phyloP scores from a whole-genome alignment of 2,797 vertebrate genomes.

The Spheniscus humboldti region DNA sequence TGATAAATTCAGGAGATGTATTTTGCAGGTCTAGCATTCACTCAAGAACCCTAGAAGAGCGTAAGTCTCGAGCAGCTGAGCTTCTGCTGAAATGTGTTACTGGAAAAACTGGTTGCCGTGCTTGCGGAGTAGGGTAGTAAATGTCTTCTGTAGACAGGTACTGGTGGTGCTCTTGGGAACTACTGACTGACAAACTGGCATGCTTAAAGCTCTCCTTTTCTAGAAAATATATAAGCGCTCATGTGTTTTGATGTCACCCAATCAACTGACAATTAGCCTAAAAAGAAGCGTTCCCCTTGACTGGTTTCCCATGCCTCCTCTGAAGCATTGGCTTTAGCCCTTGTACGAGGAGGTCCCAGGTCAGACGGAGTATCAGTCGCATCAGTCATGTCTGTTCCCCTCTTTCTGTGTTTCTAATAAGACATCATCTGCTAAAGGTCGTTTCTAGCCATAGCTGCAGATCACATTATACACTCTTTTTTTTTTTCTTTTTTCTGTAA shows the following conservation, averaged over 20 bases:
- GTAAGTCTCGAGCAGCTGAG: not conserved
- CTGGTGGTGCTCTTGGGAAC: not conserved
- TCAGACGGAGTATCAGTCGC: accelerated
- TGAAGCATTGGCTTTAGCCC: not conserved
- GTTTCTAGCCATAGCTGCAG: not conserved
- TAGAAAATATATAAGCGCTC: accelerated
- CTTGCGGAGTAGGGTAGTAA: not conserved
- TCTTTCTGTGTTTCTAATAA: not conserved
- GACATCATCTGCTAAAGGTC: not conserved
- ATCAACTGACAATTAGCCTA: not conserved
- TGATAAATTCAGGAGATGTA: not conserved
- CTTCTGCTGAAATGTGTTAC: not conserved
- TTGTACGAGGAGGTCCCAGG: not conserved
- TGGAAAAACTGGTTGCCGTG: not conserved
- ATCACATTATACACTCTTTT: not conserved
- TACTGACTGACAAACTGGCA: not conserved
- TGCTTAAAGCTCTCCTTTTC: not conserved
- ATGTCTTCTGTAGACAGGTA: not conserved
- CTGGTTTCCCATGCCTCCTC: not conserved
- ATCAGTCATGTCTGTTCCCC: not conserved
- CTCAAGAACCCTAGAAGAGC: not conserved
- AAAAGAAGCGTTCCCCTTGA: not conserved
- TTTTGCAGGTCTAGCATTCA: not conserved
- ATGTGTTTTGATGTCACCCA: too few relatives aligned
- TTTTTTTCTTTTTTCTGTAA: not conserved